Conservation (phyloP, 1,140 invertebrate genomes). For the Zaprionus kolodkinae region DNA sequence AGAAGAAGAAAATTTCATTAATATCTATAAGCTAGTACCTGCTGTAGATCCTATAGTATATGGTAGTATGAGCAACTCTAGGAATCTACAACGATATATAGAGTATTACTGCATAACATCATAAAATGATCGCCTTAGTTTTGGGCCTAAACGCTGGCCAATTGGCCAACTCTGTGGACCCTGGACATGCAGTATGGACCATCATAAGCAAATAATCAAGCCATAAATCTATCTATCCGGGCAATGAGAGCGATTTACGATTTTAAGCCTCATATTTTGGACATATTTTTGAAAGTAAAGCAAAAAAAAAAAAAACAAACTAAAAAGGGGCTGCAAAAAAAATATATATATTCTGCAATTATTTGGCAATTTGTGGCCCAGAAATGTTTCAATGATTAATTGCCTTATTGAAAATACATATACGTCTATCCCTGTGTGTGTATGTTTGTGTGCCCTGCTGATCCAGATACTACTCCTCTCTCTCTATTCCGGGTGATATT, state of each 20-base stretch:
- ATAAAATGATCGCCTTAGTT: conserved; percentile 34
- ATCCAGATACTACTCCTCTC: conserved; percentile 37
- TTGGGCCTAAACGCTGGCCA: conserved; percentile 47
- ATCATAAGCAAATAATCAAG: conserved; percentile 81
- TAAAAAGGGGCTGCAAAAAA: conserved; percentile 34
- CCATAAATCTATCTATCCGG: conserved; percentile 68
- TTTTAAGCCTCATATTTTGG: conserved; percentile 64
- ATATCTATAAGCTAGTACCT: too few relatives aligned
- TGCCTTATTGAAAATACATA: conserved; percentile 33
- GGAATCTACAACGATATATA: not conserved
- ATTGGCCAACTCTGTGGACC: conserved; percentile 17
- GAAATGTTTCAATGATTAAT: conserved; percentile 70
- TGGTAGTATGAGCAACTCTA: too few relatives aligned
- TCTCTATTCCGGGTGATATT: conserved; percentile 33
- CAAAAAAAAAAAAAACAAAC: conserved; percentile 50
- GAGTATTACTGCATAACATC: conserved; percentile 5
- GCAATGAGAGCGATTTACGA: conserved; percentile 53
- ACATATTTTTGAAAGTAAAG: conserved; percentile 67
- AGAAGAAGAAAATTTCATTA: too few relatives aligned
- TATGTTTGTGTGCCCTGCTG: conserved; percentile 21
- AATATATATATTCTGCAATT: conserved; percentile 66
- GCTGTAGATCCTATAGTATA: too few relatives aligned
- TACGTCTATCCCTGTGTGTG: not conserved
- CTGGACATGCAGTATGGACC: conserved; percentile 17
- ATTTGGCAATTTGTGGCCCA: conserved; percentile 70